These are phyloP conservation scores for Herminia tarsipennalis DNA, from an alignment of 2,888 invertebrate species.

Conservation along the genomic window DNA sequence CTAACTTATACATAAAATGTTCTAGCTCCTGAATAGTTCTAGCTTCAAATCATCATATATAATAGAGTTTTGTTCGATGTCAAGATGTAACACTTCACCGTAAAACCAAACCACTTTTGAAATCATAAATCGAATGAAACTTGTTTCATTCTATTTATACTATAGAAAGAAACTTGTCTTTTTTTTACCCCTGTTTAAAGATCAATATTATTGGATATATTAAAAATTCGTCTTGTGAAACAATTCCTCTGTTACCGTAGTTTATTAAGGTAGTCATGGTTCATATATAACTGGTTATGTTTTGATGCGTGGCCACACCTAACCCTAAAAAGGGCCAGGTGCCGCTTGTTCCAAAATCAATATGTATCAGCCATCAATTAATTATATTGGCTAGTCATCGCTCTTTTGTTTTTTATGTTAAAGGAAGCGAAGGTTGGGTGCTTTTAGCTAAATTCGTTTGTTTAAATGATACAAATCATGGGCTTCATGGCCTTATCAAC, in stretches of 20 bases:
- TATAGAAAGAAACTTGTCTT: too few relatives aligned
- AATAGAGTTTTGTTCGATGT: too few relatives aligned
- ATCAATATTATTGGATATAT: conserved; percentile 12
- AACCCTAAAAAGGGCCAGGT: conserved; percentile 51
- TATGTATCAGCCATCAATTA: conserved; percentile 52
- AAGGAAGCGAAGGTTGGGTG: not conserved
- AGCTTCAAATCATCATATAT: too few relatives aligned
- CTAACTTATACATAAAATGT: too few relatives aligned
- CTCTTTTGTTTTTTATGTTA: conserved; percentile 33
- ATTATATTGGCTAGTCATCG: conserved; percentile 44
- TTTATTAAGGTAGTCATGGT: not conserved
- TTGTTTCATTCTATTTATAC: too few relatives aligned
- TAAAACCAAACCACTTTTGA: too few relatives aligned
- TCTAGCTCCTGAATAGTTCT: too few relatives aligned
- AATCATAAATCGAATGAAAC: too few relatives aligned
- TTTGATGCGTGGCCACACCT: conserved; percentile 46
- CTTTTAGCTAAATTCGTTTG: conserved; percentile 10
- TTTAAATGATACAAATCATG: too few relatives aligned
- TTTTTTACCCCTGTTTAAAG: too few relatives aligned
- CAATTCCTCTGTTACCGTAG: conserved; percentile 1
- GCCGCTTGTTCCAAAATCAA: conserved; percentile 52
- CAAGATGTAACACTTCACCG: too few relatives aligned
- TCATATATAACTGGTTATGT: conserved; percentile 13
- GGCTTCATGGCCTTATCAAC: too few relatives aligned
- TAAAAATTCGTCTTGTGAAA: conserved; percentile 1